Percentiles rank a stretch among this genome's conserved stretches.
These are phyloP conservation scores for Malurus cyaneus DNA, from an alignment of 2,113 vertebrate species.

Conservation along the genomic window DNA sequence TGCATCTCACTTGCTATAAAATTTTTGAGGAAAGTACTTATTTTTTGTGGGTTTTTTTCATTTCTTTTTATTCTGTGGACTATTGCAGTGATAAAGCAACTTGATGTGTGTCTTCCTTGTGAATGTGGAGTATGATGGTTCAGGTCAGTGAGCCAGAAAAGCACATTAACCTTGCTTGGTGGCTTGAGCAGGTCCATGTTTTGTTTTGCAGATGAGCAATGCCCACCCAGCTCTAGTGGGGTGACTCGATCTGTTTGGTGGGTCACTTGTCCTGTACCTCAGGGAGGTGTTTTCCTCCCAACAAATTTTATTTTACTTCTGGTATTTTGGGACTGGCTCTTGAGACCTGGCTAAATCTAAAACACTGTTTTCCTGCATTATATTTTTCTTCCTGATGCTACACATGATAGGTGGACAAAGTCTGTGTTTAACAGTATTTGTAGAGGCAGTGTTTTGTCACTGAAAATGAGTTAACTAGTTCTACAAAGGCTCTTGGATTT, in stretches of 20 bases:
- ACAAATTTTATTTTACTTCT: neutral
- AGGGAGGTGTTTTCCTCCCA: neutral
- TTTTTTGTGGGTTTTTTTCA: neutral
- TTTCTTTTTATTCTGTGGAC: neutral
- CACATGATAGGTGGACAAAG: neutral
- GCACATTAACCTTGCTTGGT: accelerated
- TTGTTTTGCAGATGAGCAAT: neutral
- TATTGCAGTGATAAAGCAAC: neutral
- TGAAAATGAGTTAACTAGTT: conserved; percentile 28
- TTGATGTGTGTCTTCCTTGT: neutral
- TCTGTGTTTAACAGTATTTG: neutral
- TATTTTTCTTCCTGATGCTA: neutral
- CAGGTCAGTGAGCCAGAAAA: neutral
- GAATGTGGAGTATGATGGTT: neutral
- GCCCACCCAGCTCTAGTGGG: neutral
- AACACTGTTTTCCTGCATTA: neutral
- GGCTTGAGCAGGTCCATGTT: neutral
- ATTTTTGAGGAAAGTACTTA: neutral
- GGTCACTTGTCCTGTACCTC: neutral
- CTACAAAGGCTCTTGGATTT: neutral
- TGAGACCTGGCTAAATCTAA: neutral
- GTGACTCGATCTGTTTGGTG: neutral
- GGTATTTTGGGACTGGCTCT: neutral
- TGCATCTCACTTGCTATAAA: neutral
- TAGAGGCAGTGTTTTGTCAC: neutral